Evolutionary conservation across 2,113 vertebrate species (phyloP), one percentile per base, ranked within the genome.

Genomic region (Nothoprocta perdicaria): DNA sequence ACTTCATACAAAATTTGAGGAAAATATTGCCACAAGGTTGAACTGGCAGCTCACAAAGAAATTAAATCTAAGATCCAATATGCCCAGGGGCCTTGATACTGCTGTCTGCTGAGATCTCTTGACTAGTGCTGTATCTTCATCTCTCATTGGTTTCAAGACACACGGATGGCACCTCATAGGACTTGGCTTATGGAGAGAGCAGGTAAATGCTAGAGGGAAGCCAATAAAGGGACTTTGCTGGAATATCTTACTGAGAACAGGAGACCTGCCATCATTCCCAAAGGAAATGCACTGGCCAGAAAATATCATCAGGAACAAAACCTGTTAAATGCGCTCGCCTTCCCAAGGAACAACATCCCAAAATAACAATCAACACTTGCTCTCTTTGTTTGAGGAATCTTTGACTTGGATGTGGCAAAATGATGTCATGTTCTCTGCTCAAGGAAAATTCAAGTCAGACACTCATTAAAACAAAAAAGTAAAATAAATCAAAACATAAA

Each of bases 1-100:
- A 31, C n/a, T 86, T 73, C 66, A 73, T 22, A 87, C 4, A 50
- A 87, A 89, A 89, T 74, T 21, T 27, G 60, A 92, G 67, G 50
- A 17, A 90, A 55, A 66, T 93, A 50, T 21, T 90, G 43, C 66
- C 43, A 7, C 0, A 2, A 84, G 45, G 50, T 77, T 84, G 58
- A 67, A 76, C 33, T 72, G 62, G 62, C 74, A 94, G 41, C 41
- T 76, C 27, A 58, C 46, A 84, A 52, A 77, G 78, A 75, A 84
- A 60, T 40, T 26, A 60, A 31, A 74, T 13, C 60, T 24, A 4
- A 14, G 26, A 90, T 66, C 50, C 60, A 35, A 2, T 46, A 10
- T 33, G 50, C 62, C 78, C 74, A 66, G 43, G 46, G 81, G 71
- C n/a, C 24, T 2, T 63, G 46, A 76, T 57, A 75, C 48, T 45